A percentile compares a stretch with the other conserved stretches of the same genome.
Evolutionary conservation across 2,797 vertebrate genomes (phyloP).

Genomic region (Natrix natrix): DNA sequence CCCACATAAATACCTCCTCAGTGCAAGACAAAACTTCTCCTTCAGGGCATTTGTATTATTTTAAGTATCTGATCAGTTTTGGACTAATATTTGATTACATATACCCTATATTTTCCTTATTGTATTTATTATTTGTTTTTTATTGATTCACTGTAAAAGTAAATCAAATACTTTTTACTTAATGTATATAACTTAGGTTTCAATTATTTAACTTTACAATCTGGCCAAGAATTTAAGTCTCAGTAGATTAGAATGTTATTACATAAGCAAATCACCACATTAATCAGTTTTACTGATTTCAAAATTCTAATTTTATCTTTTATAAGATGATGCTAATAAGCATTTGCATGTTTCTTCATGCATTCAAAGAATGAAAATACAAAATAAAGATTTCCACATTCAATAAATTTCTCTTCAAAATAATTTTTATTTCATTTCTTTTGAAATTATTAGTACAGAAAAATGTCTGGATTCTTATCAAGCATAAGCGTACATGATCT

Average conservation of each 20-base stretch:
- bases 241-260: background rate
- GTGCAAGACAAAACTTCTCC: background rate
- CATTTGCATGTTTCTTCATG: background rate
- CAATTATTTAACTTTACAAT: background rate
- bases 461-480: background rate
- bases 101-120: background rate
- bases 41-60: background rate
- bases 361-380: background rate
- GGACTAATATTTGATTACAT: background rate
- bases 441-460: background rate
- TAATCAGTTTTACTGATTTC: background rate
- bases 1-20: background rate
- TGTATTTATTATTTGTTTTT: background rate
- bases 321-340: background rate
- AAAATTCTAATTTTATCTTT: background rate
- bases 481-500: fast-evolving
- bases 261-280: background rate
- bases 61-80: background rate
- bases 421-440: background rate
- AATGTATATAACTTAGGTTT: background rate
- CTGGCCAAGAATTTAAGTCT: background rate
- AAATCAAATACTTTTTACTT: background rate
- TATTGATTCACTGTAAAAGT: background rate
- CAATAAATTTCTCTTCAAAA: background rate
- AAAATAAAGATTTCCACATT: background rate